These are phyloP conservation scores for Orthosia gothica DNA, from an alignment of 2,888 invertebrate species.

Conservation along the genomic window DNA sequence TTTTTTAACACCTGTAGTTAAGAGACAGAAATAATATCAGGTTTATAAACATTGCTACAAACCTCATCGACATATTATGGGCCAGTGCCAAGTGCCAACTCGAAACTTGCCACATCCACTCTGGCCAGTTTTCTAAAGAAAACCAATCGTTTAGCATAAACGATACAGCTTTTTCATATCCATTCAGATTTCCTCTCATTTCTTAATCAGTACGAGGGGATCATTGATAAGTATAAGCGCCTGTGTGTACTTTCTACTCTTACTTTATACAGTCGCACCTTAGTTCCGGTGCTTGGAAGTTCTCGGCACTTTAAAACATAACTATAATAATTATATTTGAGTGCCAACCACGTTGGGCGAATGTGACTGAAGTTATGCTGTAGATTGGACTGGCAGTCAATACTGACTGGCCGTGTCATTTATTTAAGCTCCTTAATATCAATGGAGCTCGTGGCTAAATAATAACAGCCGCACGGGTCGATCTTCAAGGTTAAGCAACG, in stretches of 20 bases:
- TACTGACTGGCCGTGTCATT: neutral
- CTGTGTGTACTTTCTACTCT: constrained; percentile 49
- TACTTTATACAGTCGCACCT: constrained; percentile 30
- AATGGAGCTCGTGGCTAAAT: no score
- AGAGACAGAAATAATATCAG: constrained; percentile 28
- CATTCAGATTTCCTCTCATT: constrained; percentile 66
- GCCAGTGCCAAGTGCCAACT: constrained; percentile 54
- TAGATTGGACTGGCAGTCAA: neutral
- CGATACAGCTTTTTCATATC: constrained; percentile 64
- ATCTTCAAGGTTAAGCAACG: no score
- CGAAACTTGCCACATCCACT: constrained; percentile 57
- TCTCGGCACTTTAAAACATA: neutral
- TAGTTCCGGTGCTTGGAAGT: constrained; percentile 25
- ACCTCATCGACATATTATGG: constrained; percentile 54
- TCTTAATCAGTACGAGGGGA: constrained; percentile 53
- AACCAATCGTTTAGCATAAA: constrained; percentile 56
- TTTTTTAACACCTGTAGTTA: constrained; percentile 12
- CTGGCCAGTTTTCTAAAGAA: constrained; percentile 68
- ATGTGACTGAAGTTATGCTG: neutral
- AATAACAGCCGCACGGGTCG: no score
- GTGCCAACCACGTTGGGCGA: neutral
- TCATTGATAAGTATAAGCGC: constrained; percentile 51
- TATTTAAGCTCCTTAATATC: neutral
- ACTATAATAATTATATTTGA: constrained; percentile 39
- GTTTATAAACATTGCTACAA: constrained; percentile 47